Conservation (phyloP, 2,797 vertebrate species). For the Serranus cabrilla region DNA sequence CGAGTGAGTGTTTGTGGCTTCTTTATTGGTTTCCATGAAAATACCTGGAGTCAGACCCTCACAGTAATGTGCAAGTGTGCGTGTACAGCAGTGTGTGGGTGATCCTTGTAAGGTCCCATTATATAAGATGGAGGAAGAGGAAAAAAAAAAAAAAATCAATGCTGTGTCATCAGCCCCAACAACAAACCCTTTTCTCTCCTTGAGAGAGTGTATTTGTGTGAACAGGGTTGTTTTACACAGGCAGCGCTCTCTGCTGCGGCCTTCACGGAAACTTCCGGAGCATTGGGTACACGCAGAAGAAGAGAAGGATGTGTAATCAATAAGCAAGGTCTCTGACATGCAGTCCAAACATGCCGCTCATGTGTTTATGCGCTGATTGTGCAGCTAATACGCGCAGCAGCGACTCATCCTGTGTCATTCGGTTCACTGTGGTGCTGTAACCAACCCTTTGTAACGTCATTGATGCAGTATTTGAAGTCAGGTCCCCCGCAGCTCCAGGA, state of each 20-base stretch:
- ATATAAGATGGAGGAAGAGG: constrained; percentile 18
- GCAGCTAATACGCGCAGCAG: neutral
- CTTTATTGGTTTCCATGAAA: constrained; percentile 63
- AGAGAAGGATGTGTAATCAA: constrained; percentile 9
- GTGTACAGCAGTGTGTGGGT: constrained; percentile 38
- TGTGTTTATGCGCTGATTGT: neutral
- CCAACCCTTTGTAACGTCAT: constrained; percentile 92
- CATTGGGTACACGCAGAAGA: neutral
- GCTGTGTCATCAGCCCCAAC: constrained; percentile 49
- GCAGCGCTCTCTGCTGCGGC: neutral
- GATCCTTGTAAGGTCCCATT: constrained; percentile 31
- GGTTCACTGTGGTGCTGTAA: neutral
- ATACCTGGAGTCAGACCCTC: constrained; percentile 54
- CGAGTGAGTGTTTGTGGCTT: constrained; percentile 51
- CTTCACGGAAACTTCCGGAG: constrained; percentile 19
- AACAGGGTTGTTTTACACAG: neutral
- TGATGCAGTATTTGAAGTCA: constrained; percentile 93
- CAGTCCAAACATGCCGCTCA: neutral
- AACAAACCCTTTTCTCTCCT: constrained; percentile 15
- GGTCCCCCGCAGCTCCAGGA: constrained; percentile 94
- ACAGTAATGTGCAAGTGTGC: constrained; percentile 59
- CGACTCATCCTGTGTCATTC: neutral
- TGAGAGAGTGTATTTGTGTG: constrained; percentile 3
- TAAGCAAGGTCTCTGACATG: constrained; percentile 5
- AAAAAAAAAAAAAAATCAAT: constrained; percentile 14